These are phyloP conservation scores for Hyposoter dolosus DNA, from an alignment of 2,888 invertebrate genomes.

Conservation along the genomic window DNA sequence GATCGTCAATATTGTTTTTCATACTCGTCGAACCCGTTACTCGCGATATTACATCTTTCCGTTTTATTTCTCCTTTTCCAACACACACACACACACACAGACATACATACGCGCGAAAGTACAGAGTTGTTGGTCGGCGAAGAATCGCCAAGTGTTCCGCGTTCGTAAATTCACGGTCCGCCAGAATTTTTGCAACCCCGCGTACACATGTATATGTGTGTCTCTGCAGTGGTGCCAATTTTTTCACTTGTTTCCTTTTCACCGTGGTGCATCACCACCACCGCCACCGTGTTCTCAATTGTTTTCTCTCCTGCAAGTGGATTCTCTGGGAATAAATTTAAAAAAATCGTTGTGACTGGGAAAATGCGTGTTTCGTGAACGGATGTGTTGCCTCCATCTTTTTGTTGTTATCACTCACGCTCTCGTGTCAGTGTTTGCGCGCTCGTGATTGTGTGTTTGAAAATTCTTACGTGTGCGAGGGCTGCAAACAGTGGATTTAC, in stretches of 20 bases:
- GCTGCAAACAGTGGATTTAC: conserved; percentile 7
- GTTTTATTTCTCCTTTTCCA: not conserved
- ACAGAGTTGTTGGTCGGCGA: conserved; percentile 1
- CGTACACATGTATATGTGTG: not conserved
- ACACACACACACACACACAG: not conserved
- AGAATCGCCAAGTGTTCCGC: conserved; percentile 2
- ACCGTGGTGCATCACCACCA: not conserved
- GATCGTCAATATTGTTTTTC: conserved; percentile 32
- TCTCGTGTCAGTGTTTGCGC: conserved; percentile 1
- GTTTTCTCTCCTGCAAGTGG: not conserved
- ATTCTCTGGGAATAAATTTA: not conserved
- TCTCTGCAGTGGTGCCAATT: conserved; percentile 12
- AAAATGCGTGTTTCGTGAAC: conserved; percentile 12
- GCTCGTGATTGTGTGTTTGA: not conserved
- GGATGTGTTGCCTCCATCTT: not conserved
- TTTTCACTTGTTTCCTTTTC: conserved; percentile 1
- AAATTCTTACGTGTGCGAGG: no score
- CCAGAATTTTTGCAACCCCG: conserved; percentile 30
- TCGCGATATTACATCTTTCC: conserved; percentile 41
- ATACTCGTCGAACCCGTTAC: conserved; percentile 38
- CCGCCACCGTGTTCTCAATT: not conserved
- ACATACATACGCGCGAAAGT: not conserved
- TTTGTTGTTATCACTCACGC: conserved; percentile 7
- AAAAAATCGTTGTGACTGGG: not conserved
- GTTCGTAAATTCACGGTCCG: not conserved